Base-by-base conservation (phyloP, 2,113 vertebrate species). In the Caretta caretta region DNA sequence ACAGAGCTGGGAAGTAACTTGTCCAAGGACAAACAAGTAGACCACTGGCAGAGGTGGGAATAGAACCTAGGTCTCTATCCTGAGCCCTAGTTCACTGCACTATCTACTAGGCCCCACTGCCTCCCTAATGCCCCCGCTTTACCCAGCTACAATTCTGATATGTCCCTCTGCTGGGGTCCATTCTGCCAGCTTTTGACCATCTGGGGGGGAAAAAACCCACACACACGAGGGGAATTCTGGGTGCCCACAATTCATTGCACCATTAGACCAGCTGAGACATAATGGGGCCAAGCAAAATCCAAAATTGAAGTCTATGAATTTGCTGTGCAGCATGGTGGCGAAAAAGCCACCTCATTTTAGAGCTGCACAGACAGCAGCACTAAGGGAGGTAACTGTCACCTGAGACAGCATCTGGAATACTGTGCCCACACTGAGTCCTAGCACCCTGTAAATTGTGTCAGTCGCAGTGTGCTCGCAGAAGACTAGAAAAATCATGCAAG, bases 401-500 rank as follows among this genome's bases (percentile, higher is more conserved):
- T 10, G 65, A 69, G 35, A n/a, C 16, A 69, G 65, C 35, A 69
- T 19, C 65, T 69, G 65, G 17, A 69, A 69, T 69, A 69, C 35
- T n/a, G 65, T 69, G 25, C 35, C 83, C 84, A 57, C 5, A 8
- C 24, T 11, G 8, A 6, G 29, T 75, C 35, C 35, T 0, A 4
- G 69, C 20, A 80, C 19, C 35, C 42, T 17, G 14, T 10, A n/a
- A 72, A 25, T 0, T 3, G 8, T 27, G 49, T 4, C 48, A 57
- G 49, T 24, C 31, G 50, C 46, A 50, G 50, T 50, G 49, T 31
- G 2, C 27, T 27, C 10, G 57, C 0, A 0, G 16, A 25, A 8
- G 8, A 13, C 5, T 19, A 35, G 14, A 24, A 48, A 49, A 48
- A 8, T 2, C 8, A 42, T 72, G 51, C 17, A 48, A 62, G 56